phyloP scores from a whole-genome alignment of 2,888 invertebrate species.

The Smittia sp. region DNA sequence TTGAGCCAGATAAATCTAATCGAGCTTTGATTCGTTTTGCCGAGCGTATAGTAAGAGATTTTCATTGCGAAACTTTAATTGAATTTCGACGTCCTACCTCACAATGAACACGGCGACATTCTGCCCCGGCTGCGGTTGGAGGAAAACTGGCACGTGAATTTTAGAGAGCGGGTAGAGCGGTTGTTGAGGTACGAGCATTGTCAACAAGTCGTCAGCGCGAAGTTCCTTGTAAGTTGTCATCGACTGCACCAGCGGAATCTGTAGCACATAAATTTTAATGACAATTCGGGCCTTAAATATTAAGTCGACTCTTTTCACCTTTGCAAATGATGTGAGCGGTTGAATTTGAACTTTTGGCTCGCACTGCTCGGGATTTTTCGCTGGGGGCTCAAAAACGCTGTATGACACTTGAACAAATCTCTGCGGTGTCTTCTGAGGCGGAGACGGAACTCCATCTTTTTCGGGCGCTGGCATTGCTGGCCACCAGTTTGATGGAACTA shows the following conservation, averaged over 20 bases:
- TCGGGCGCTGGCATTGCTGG: conserved; percentile 66
- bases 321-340: conserved; percentile 62
- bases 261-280: conserved; percentile 41
- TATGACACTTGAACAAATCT: conserved; percentile 78
- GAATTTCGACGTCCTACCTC: conserved; percentile 58
- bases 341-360: conserved; percentile 73
- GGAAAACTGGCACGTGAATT: conserved; percentile 85
- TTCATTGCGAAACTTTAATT: neutral
- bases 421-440: conserved; percentile 63
- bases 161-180: conserved; percentile 86
- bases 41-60: neutral
- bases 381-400: conserved; percentile 80
- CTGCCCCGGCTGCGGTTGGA: conserved; percentile 67
- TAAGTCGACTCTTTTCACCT: conserved; percentile 41
- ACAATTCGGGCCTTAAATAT: neutral
- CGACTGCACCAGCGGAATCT: conserved; percentile 72
- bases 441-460: conserved; percentile 59
- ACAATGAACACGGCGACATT: conserved; percentile 78
- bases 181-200: conserved; percentile 81
- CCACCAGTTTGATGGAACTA: conserved; percentile 92
- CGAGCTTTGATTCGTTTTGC: neutral
- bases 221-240: conserved; percentile 80
- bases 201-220: conserved; percentile 77
- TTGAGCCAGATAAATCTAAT: neutral
- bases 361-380: conserved; percentile 65